Conservation (phyloP, 2,888 invertebrate genomes). For the Pristionchus japonicus region DNA sequence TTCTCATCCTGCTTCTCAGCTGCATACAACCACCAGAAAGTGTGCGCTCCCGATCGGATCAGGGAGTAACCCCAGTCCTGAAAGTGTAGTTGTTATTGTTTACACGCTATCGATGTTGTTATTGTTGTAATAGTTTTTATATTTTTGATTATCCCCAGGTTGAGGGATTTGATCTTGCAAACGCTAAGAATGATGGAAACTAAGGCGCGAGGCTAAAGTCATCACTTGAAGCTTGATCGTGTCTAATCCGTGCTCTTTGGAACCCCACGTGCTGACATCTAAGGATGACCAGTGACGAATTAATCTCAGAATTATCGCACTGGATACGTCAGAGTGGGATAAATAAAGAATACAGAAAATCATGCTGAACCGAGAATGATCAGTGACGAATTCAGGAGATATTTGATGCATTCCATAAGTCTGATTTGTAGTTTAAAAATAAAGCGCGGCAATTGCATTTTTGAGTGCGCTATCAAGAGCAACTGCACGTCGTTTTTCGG, state of each 20-base stretch:
- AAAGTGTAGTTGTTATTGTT: not conserved
- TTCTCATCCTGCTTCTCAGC: conserved; percentile 55
- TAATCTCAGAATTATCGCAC: not conserved
- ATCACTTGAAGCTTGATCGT: not conserved
- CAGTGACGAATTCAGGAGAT: too few species aligned
- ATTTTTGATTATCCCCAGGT: not conserved
- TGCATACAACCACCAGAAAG: conserved; percentile 90
- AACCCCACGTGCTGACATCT: not conserved
- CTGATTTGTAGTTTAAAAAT: too few species aligned
- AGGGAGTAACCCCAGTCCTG: conserved; percentile 85
- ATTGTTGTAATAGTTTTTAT: not conserved
- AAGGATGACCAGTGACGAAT: conserved; percentile 21
- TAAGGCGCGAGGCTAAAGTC: not conserved
- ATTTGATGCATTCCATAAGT: too few species aligned
- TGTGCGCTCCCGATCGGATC: conserved; percentile 84
- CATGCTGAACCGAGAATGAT: too few species aligned
- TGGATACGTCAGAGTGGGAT: too few species aligned
- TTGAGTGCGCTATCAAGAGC: too few species aligned
- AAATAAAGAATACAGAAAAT: too few species aligned
- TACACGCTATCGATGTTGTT: not conserved
- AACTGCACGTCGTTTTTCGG: too few species aligned
- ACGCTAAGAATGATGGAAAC: not conserved
- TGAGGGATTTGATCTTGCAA: too few species aligned
- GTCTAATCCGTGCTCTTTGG: not conserved
- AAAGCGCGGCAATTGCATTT: too few species aligned